phyloP scores from a whole-genome alignment of 2,113 vertebrate species.

The Neodontobutis hainanensis region DNA sequence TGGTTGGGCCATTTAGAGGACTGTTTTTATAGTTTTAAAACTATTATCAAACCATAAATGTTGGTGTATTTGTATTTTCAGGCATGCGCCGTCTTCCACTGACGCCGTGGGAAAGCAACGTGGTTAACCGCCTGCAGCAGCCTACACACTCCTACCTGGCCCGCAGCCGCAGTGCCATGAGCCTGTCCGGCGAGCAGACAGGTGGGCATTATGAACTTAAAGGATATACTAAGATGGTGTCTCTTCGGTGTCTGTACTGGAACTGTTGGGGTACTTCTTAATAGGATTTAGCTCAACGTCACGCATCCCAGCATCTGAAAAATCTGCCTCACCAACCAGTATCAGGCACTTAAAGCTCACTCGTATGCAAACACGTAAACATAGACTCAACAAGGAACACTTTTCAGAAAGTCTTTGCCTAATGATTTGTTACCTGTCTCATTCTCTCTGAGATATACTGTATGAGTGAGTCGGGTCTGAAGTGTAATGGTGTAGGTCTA shows the following conservation, averaged over 20 bases:
- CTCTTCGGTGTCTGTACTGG: slow-evolving; percentile 34
- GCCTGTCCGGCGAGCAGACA: slow-evolving; percentile 89
- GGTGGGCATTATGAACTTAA: slow-evolving; percentile 69
- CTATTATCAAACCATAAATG: slow-evolving; percentile 25
- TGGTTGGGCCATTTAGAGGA: slow-evolving; percentile 29
- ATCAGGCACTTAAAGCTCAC: slow-evolving; percentile 43
- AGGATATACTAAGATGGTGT: not conserved
- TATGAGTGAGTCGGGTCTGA: not conserved
- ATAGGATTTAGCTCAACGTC: slow-evolving; percentile 61
- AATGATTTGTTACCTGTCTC: not conserved
- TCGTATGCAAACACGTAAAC: slow-evolving; percentile 14
- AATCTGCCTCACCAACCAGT: slow-evolving; percentile 40
- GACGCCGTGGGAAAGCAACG: slow-evolving; percentile 91
- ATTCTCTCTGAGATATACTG: not conserved
- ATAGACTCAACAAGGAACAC: slow-evolving; percentile 20
- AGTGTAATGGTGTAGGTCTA: slow-evolving; percentile 7
- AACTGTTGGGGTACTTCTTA: slow-evolving; percentile 29
- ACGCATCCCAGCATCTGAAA: too few relatives aligned
- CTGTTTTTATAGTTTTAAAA: slow-evolving; percentile 16
- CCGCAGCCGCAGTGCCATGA: slow-evolving; percentile 92
- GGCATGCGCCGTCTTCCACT: slow-evolving; percentile 88
- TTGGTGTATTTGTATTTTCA: slow-evolving; percentile 54
- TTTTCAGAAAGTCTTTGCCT: slow-evolving; percentile 34
- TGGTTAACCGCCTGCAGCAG: slow-evolving; percentile 93
- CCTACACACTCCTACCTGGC: slow-evolving; percentile 98